Base-by-base conservation (phyloP, 2,113 vertebrate genomes). In the Malurus elegans region DNA sequence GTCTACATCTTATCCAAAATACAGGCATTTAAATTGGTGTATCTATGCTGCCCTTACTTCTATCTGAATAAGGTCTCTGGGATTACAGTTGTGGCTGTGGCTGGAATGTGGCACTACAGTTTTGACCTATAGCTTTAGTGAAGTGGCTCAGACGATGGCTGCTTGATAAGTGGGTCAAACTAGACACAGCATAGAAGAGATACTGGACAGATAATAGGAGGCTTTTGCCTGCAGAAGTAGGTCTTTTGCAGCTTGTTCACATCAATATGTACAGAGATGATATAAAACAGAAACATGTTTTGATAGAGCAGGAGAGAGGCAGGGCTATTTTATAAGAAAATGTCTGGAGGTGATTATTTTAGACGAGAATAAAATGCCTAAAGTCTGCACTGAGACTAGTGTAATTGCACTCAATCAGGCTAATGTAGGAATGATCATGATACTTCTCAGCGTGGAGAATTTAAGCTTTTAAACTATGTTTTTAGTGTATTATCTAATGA, bases 111-210 rank as follows among this genome's bases (percentile, higher is more conserved):
- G 72, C 86, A 79, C 40, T 61, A 38, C 34, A 66, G 79, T 79
- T 79, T 50, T 86, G 86, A 95, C 62, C 57, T 82, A 85, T 78
- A 85, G 70, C 69, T 85, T 86, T 23, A 81, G 80, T 67, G 73
- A 89, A 91, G 81, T 67, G 87, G 73, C 87, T 94, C 80, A 81
- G 90, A 71, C 2, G 16, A 83, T 72, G 73, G 51, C 72, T 92
- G 57, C 53, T 87, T 72, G 83, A 48, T 95, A 91, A 95, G 69
- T 24, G 61, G 57, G 73, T 95, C 83, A 95, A 93, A 89, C 83
- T 74, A 89, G 84, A 91, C 64, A 86, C 53, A 75, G 80, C 72
- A 78, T 2, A 71, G 76, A 47, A 67, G 56, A 91, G 86, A 79
- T 58, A 80, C 38, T 28, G 60, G 31, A 36, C 54, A 51, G 57